Conservation (phyloP, 2,797 vertebrate genomes). For the Sebastes steindachneri region DNA sequence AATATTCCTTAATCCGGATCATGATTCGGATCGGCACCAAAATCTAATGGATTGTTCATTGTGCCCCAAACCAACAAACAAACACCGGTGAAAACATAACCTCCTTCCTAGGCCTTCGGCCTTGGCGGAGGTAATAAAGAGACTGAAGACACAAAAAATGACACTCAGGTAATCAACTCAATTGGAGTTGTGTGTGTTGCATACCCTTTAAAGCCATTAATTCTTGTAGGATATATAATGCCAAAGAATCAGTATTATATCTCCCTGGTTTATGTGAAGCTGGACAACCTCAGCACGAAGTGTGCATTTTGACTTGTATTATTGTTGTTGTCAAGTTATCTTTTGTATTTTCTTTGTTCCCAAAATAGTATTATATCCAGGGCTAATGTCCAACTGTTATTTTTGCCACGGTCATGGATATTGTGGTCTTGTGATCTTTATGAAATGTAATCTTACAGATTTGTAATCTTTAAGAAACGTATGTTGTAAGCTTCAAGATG, state of each 20-base stretch:
- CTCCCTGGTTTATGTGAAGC: conserved; percentile 23
- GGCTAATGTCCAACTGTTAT: neutral
- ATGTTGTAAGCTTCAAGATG: too few species aligned
- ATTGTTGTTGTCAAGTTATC: neutral
- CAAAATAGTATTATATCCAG: neutral
- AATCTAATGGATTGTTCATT: too few species aligned
- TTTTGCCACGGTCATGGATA: neutral
- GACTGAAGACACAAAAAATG: neutral
- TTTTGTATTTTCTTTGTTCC: neutral
- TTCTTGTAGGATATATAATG: neutral
- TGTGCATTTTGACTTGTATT: neutral
- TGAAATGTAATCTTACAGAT: too few species aligned
- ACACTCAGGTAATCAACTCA: conserved; percentile 6
- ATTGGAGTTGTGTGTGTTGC: neutral
- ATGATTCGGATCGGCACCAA: too few species aligned
- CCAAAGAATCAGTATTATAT: neutral
- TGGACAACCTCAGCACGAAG: neutral
- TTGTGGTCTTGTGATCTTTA: too few species aligned
- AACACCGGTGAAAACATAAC: too few species aligned
- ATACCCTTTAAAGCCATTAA: neutral
- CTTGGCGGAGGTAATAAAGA: too few species aligned
- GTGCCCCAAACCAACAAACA: too few species aligned
- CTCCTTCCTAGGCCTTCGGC: too few species aligned
- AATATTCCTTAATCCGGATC: too few species aligned
- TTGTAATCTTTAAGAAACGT: too few species aligned